Evolutionary conservation across 2,888 invertebrate genomes (phyloP).

Genomic region (Ochropleura leucogaster): DNA sequence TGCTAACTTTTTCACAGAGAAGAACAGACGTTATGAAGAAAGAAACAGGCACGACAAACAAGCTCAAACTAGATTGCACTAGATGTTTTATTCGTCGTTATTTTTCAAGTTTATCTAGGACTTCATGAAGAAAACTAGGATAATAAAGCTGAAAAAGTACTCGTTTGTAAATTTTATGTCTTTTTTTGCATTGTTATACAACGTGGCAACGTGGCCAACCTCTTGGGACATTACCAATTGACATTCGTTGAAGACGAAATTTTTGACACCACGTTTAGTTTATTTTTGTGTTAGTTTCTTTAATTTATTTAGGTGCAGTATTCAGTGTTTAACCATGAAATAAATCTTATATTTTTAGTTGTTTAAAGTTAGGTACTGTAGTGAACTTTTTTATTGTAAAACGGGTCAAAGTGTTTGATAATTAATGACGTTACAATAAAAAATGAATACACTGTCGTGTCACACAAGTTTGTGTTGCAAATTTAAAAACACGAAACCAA

Average conservation of each 20-base stretch:
- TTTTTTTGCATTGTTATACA: too few species aligned
- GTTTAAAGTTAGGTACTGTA: not conserved
- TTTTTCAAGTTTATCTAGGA: slow-evolving; percentile 30
- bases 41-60: slow-evolving; percentile 30
- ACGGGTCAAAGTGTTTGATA: not conserved
- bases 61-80: slow-evolving; percentile 33
- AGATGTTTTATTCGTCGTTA: slow-evolving; percentile 10
- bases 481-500: not conserved
- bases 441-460: not conserved
- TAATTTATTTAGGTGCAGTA: too few species aligned
- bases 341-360: not conserved
- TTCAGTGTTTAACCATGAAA: too few species aligned
- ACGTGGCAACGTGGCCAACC: too few species aligned
- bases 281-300: too few species aligned
- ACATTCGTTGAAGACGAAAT: too few species aligned
- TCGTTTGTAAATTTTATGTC: not conserved
- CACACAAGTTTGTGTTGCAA: not conserved
- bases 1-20: not conserved
- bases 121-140: not conserved
- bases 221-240: too few species aligned
- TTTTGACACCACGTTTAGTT: too few species aligned
- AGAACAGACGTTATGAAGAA: slow-evolving; percentile 36
- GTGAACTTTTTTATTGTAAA: not conserved
- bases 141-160: not conserved
- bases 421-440: not conserved